phyloP scores from a whole-genome alignment of 2,797 vertebrate species.

The Hyperoplus immaculatus region DNA sequence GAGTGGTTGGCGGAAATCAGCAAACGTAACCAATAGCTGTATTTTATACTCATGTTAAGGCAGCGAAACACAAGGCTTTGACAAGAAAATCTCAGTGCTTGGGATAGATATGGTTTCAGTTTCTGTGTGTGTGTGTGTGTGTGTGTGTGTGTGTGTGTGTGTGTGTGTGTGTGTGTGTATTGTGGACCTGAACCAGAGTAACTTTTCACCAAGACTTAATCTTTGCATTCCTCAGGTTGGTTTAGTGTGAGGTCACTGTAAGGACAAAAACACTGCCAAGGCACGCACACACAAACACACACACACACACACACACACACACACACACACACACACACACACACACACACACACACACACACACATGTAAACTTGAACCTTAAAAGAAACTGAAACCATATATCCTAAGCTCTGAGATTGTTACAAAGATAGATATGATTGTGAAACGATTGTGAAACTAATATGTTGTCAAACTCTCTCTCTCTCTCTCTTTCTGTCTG shows the following conservation, averaged over 20 bases:
- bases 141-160: not conserved
- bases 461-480: not conserved
- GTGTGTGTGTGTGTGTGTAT: no score
- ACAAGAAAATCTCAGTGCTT: not conserved
- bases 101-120: not conserved
- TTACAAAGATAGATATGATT: slow-evolving; percentile 15
- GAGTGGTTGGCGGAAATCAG: no score
- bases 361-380: not conserved
- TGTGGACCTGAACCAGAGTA: not conserved
- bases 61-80: no score
- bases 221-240: slow-evolving; percentile 24
- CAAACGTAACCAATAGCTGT: no score
- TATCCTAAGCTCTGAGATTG: not conserved
- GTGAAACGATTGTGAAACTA: not conserved
- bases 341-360: not conserved
- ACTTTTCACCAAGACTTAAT: slow-evolving; percentile 34
- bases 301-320: not conserved
- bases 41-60: no score
- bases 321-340: not conserved
- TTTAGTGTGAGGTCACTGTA: not conserved
- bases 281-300: not conserved
- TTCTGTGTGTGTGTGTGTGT: not conserved
- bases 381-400: not conserved
- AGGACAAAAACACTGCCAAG: slow-evolving; percentile 4
- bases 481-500: not conserved